Conservation (phyloP, 1,140 invertebrate genomes). For the Agrypnia vestita region DNA sequence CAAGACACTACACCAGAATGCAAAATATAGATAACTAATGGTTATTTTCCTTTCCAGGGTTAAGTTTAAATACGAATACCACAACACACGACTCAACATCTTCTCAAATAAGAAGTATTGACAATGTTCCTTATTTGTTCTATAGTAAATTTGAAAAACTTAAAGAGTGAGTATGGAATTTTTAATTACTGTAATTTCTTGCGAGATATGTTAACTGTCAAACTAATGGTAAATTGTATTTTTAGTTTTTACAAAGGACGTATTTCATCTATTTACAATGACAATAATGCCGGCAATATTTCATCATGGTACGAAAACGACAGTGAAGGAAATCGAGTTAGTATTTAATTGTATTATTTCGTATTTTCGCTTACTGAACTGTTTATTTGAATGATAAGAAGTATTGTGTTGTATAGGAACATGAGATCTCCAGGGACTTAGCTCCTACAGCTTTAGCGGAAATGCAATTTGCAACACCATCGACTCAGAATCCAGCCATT, state of each 20-base stretch:
- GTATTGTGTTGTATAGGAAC: neutral
- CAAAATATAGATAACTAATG: too few species aligned
- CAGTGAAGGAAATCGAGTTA: slow-evolving; percentile 25
- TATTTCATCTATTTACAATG: neutral
- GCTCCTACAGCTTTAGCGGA: neutral
- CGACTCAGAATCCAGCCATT: neutral
- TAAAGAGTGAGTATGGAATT: neutral
- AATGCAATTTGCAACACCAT: neutral
- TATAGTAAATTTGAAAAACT: slow-evolving; percentile 6
- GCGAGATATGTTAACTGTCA: neutral
- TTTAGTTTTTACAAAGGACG: slow-evolving; percentile 31
- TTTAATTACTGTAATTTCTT: neutral
- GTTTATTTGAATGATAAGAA: too few species aligned
- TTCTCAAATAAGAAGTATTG: slow-evolving; percentile 21
- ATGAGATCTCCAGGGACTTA: neutral
- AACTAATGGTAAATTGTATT: neutral
- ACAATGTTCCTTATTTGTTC: slow-evolving; percentile 8
- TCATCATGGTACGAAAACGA: slow-evolving; percentile 4
- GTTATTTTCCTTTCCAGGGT: slow-evolving; percentile 11
- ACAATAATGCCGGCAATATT: neutral
- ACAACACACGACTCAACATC: slow-evolving; percentile 1
- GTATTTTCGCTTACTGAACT: neutral
- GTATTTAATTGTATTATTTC: slow-evolving; percentile 3
- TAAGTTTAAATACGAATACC: slow-evolving; percentile 2
- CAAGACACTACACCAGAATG: too few species aligned